Percentiles rank a stretch among this genome's conserved stretches.
phyloP scores from a whole-genome alignment of 1,140 invertebrate species.

The Papilio glaucus region DNA sequence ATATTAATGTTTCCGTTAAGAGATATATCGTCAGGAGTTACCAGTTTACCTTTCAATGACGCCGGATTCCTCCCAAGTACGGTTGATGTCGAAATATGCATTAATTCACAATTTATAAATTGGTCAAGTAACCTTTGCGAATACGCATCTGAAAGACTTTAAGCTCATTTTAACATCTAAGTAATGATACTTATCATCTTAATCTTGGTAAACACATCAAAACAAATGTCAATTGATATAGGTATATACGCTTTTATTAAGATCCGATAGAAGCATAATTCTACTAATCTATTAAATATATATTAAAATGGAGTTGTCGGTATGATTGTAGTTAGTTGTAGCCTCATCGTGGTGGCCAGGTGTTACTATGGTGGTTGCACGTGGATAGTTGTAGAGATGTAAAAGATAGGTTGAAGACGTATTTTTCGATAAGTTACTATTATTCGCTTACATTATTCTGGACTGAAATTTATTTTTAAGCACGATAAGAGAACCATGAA shows the following conservation, averaged over 20 bases:
- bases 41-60: constrained; percentile 35
- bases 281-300: no score
- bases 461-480: no score
- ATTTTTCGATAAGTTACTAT: no score
- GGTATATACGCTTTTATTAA: not conserved
- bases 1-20: constrained; percentile 27
- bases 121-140: constrained; percentile 64
- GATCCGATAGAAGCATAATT: not conserved
- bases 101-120: constrained; percentile 50
- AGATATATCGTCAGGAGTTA: constrained; percentile 2
- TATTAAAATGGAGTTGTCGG: no score
- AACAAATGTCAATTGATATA: no score
- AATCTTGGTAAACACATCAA: not conserved
- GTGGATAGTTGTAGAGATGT: no score
- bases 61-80: constrained; percentile 27
- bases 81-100: constrained; percentile 47
- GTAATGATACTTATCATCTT: constrained; percentile 7
- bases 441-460: no score
- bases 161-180: constrained; percentile 38
- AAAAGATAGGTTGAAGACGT: no score
- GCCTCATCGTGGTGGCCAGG: no score
- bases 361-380: no score
- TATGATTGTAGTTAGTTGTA: no score
- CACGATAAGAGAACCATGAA: no score
- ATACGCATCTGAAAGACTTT: constrained; percentile 43